Percentiles rank a stretch among this genome's conserved stretches.
phyloP scores from a whole-genome alignment of 2,888 invertebrate species.

The Leistus spinibarbis region DNA sequence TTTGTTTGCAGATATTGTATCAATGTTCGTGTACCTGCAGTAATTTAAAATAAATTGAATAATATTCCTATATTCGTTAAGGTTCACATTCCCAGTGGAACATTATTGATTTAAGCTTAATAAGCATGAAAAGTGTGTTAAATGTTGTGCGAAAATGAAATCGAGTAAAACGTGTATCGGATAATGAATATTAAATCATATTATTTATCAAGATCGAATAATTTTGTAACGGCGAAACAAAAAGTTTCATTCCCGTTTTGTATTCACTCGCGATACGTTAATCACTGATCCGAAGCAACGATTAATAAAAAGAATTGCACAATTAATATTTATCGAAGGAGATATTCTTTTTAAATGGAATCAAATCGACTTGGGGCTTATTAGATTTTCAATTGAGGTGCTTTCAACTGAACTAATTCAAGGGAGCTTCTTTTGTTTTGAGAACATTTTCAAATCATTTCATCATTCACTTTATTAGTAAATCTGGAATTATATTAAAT shows the following conservation, averaged over 20 bases:
- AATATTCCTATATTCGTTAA: no score
- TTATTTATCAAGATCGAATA: slow-evolving; percentile 1
- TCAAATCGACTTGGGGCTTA: not conserved
- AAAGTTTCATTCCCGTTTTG: slow-evolving; percentile 5
- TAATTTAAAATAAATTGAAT: not conserved
- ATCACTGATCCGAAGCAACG: slow-evolving; percentile 7
- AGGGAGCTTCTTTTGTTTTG: not conserved
- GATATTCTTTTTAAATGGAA: not conserved
- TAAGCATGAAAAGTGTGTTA: not conserved
- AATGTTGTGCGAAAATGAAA: slow-evolving; percentile 34
- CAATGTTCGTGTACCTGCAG: no score
- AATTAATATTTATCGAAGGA: not conserved
- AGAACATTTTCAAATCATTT: no score
- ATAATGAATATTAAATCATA: slow-evolving; percentile 32
- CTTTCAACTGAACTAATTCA: not conserved
- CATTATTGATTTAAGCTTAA: not conserved
- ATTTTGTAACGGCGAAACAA: not conserved
- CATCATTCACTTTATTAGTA: no score
- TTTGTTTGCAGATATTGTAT: no score
- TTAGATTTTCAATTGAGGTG: not conserved
- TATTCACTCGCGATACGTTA: slow-evolving; percentile 30
- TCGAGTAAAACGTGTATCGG: slow-evolving; percentile 35
- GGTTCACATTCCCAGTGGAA: no score
- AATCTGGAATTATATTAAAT: no score
- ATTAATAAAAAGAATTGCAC: not conserved